Evolutionary conservation across 2,797 vertebrate species (phyloP).

Genomic region (Mormyrops boulengeri): DNA sequence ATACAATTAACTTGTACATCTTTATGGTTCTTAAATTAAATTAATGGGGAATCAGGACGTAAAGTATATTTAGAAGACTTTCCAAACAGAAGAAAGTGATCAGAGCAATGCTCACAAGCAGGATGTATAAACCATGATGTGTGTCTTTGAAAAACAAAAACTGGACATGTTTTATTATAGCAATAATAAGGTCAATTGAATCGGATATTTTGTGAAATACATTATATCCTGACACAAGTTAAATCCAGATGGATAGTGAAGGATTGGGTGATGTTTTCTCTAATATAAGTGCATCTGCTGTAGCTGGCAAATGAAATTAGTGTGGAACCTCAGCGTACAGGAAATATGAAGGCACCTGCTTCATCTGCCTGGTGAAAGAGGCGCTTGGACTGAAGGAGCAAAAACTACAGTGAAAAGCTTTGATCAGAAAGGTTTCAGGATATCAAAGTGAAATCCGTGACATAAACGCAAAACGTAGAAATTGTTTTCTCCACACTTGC

Average conservation of each 20-base stretch:
- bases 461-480: not conserved
- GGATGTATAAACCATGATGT: not conserved
- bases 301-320: not conserved
- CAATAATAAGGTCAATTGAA: not conserved
- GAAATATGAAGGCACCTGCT: slow-evolving; percentile 10
- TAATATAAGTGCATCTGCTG: not conserved
- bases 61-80: not conserved
- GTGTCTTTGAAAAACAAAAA: not conserved
- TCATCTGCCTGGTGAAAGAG: not conserved
- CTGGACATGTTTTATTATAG: not conserved
- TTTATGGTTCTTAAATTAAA: not conserved
- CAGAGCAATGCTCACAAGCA: not conserved
- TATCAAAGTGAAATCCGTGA: not conserved
- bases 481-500: not conserved
- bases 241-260: not conserved
- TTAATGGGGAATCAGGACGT: not conserved
- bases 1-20: not conserved
- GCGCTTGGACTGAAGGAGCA: not conserved
- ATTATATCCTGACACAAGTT: not conserved
- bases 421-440: slow-evolving; percentile 12
- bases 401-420: slow-evolving; percentile 1
- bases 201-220: not conserved
- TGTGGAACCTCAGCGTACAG: not conserved
- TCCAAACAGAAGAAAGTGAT: not conserved
- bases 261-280: not conserved